Evolutionary conservation across 2,113 vertebrate genomes (phyloP).

Genomic region (Serilophus lunatus): DNA sequence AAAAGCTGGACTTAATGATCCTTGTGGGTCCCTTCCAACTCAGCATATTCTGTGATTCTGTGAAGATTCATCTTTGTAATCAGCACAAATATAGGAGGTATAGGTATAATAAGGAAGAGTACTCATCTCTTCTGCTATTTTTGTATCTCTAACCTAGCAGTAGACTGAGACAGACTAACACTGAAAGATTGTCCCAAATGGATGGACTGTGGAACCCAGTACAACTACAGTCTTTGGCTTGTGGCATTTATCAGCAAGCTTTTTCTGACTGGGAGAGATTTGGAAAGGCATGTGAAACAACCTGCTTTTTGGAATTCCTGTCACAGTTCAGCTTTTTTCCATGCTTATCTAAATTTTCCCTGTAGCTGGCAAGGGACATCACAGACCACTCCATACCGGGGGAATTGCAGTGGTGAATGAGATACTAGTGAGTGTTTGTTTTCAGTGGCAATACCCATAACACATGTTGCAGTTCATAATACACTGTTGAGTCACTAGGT

Average conservation of each 20-base stretch:
- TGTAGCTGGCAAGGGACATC: not conserved
- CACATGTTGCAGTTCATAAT: not conserved
- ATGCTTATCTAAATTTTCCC: not conserved
- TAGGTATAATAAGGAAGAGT: not conserved
- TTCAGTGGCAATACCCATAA: not conserved
- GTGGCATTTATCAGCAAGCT: not conserved
- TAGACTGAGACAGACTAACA: not conserved
- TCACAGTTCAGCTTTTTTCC: not conserved
- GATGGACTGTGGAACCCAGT: not conserved
- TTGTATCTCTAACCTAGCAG: not conserved
- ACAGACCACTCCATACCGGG: not conserved
- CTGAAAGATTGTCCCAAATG: not conserved
- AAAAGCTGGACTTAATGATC: not conserved
- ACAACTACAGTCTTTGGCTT: not conserved
- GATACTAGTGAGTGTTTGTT: not conserved
- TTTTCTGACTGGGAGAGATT: not conserved
- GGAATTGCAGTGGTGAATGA: not conserved
- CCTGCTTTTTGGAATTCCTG: not conserved
- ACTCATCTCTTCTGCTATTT: not conserved
- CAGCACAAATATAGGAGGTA: not conserved
- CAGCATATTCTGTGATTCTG: not conserved
- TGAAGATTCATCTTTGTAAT: not conserved
- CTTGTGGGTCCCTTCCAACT: not conserved
- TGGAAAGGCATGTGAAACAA: not conserved
- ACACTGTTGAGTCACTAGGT: not conserved